These are phyloP conservation scores for Macrostomum lignano DNA, from an alignment of 1,140 invertebrate species.

Conservation along the genomic window DNA sequence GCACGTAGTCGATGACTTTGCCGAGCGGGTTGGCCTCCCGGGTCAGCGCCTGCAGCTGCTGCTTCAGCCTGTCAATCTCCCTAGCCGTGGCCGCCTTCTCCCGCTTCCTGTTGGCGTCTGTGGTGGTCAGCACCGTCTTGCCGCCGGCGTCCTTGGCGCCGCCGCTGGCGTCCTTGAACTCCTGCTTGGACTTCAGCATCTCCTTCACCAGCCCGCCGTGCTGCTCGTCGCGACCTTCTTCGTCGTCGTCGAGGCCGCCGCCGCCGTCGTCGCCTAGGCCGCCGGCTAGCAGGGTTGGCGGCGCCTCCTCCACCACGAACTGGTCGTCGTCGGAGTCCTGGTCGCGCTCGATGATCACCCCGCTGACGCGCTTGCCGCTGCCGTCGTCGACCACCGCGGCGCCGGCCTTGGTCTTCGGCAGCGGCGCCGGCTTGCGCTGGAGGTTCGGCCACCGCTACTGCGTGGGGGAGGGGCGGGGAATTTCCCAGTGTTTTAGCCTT, in stretches of 20 bases:
- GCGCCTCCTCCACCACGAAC: constrained; percentile 7
- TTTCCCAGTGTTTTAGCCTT: too few species aligned
- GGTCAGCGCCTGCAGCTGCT: constrained; percentile 53
- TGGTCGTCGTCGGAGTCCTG: constrained; percentile 7
- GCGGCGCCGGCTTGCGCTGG: too few species aligned
- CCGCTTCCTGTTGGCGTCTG: constrained; percentile 29
- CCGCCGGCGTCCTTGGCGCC: too few species aligned
- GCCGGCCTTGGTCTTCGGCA: too few species aligned
- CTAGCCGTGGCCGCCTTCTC: constrained; percentile 41
- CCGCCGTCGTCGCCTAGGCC: neutral
- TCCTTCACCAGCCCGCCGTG: constrained; percentile 33
- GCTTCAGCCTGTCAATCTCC: constrained; percentile 51
- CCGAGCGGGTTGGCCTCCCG: constrained; percentile 56
- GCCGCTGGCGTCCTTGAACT: constrained; percentile 28
- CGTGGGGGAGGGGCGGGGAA: too few species aligned
- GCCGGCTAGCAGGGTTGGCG: constrained; percentile 1
- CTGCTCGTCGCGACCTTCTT: constrained; percentile 10
- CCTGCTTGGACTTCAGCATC: constrained; percentile 35
- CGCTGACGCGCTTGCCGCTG: too few species aligned
- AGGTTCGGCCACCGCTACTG: too few species aligned
- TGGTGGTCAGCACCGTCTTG: constrained; percentile 14
- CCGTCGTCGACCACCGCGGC: too few species aligned
- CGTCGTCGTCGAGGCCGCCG: constrained; percentile 7
- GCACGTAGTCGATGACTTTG: constrained; percentile 62
- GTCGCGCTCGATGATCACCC: constrained; percentile 6